These are phyloP conservation scores for Sphinx pinastri DNA, from an alignment of 2,888 invertebrate species.

Conservation along the genomic window DNA sequence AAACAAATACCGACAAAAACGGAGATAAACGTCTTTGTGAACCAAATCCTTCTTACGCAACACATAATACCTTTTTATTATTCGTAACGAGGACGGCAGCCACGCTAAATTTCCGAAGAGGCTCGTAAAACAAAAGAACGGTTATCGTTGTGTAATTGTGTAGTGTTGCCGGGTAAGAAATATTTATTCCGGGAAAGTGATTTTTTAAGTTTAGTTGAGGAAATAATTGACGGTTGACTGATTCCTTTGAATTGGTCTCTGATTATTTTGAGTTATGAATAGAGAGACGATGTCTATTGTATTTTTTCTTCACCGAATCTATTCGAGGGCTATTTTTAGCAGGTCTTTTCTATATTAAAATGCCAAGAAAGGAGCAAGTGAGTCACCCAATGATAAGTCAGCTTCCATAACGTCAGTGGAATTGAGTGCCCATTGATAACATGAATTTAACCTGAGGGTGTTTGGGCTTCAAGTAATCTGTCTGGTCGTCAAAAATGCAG, in stretches of 20 bases:
- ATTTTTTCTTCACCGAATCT: no score
- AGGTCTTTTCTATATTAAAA: no score
- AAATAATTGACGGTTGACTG: background rate
- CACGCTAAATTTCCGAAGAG: conserved; percentile 28
- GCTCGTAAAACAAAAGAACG: conserved; percentile 43
- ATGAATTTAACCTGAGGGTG: no score
- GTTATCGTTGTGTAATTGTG: conserved; percentile 37
- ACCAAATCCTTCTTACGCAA: conserved; percentile 35
- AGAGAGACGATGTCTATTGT: no score
- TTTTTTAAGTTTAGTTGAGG: background rate
- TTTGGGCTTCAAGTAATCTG: no score
- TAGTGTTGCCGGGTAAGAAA: background rate
- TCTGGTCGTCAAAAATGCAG: no score
- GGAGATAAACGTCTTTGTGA: conserved; percentile 14
- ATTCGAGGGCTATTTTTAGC: no score
- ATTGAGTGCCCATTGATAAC: no score
- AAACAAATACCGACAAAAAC: conserved; percentile 25
- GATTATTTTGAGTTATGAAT: background rate
- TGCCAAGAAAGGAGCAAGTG: no score
- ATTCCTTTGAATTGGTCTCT: background rate
- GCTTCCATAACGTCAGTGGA: no score
- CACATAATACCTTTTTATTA: conserved; percentile 35
- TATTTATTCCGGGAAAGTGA: background rate
- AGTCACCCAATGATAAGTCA: no score
- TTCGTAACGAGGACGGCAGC: conserved; percentile 5